phyloP scores from a whole-genome alignment of 2,888 invertebrate species.

The Pachliopta kotzebuea region DNA sequence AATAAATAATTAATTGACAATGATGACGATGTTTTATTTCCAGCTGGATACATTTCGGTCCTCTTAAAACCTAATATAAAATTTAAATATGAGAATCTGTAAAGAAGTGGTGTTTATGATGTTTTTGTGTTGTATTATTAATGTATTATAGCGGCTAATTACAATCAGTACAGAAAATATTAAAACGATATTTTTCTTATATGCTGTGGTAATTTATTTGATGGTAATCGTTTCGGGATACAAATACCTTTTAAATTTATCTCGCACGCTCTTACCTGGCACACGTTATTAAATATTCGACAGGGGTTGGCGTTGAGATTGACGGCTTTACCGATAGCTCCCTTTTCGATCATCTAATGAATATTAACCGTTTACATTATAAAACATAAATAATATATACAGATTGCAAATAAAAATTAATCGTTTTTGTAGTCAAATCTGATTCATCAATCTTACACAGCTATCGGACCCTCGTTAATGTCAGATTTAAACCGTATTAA shows the following conservation, averaged over 20 bases:
- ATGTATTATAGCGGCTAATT: too few relatives aligned
- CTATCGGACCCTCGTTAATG: too few relatives aligned
- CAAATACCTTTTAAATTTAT: slow-evolving; percentile 8
- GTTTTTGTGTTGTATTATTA: too few relatives aligned
- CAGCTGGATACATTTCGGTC: too few relatives aligned
- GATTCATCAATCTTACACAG: not conserved
- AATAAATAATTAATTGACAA: too few relatives aligned
- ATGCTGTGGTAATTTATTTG: not conserved
- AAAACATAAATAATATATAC: not conserved
- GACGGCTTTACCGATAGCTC: slow-evolving; percentile 3
- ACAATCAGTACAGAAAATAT: too few relatives aligned
- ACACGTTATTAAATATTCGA: slow-evolving; percentile 7
- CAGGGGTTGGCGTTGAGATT: slow-evolving; percentile 10
- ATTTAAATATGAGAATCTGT: too few relatives aligned
- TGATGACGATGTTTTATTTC: too few relatives aligned
- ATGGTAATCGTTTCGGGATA: not conserved
- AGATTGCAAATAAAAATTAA: not conserved
- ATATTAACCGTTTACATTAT: slow-evolving; percentile 1
- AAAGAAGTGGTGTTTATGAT: too few relatives aligned
- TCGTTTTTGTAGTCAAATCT: not conserved
- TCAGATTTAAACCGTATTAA: too few relatives aligned
- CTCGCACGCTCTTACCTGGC: slow-evolving; percentile 1
- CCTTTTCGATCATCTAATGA: not conserved
- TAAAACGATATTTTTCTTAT: not conserved
- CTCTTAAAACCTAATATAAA: too few relatives aligned